A percentile compares a stretch with the other conserved stretches of the same genome.
Conservation (phyloP, 2,888 invertebrate species). For the Drosophila affinis region DNA sequence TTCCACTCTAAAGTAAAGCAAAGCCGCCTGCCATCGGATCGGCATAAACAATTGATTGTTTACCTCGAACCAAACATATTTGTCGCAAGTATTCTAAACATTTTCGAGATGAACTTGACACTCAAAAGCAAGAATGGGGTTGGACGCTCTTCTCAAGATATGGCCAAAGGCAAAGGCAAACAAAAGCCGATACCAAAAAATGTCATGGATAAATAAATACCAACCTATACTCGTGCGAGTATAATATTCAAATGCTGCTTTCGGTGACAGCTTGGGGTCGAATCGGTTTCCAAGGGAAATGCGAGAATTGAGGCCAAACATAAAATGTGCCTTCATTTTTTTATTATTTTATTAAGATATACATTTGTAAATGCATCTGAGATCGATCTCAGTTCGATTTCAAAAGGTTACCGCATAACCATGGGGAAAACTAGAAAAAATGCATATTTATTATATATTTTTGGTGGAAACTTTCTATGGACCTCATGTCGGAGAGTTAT, state of each 20-base stretch:
- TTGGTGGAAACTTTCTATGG: slow-evolving; percentile 32
- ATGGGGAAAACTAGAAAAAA: slow-evolving; percentile 5
- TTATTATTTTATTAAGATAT: not conserved
- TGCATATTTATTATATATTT: slow-evolving; percentile 7
- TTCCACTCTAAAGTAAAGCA: not conserved
- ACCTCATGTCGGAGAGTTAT: not conserved
- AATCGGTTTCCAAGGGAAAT: slow-evolving; percentile 34
- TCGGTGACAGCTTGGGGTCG: slow-evolving; percentile 39
- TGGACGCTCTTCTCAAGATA: slow-evolving; percentile 20
- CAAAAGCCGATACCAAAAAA: slow-evolving; percentile 38
- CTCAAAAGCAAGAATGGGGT: slow-evolving; percentile 17
- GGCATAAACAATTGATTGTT: slow-evolving; percentile 3
- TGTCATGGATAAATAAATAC: slow-evolving; percentile 48
- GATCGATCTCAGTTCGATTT: slow-evolving; percentile 8
- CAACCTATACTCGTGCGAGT: not conserved
- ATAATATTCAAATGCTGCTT: slow-evolving; percentile 37
- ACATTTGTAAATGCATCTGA: slow-evolving; percentile 5
- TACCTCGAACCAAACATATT: slow-evolving; percentile 14
- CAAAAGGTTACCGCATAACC: not conserved
- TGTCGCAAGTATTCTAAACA: slow-evolving; percentile 32
- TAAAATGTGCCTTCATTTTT: slow-evolving; percentile 1
- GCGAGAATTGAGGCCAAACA: slow-evolving; percentile 3
- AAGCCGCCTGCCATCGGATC: not conserved
- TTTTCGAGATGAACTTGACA: slow-evolving; percentile 41
- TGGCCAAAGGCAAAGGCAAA: slow-evolving; percentile 9